Evolutionary conservation across 1,140 invertebrate species (phyloP), one percentile per base, ranked within the genome.

Genomic region (Rhysida immarginata): DNA sequence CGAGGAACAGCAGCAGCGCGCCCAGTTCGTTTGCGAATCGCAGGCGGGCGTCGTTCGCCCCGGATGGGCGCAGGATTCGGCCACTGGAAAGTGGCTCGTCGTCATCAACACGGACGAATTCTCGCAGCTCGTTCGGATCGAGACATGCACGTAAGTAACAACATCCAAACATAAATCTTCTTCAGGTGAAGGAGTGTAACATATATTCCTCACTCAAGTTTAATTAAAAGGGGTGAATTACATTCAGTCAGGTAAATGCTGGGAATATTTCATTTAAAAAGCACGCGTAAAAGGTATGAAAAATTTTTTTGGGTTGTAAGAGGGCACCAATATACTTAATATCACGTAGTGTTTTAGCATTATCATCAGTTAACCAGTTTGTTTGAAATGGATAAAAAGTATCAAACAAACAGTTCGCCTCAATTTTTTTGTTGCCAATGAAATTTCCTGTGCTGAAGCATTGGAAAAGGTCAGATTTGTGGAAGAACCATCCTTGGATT

Each of bases 21-120:
- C 5, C 1, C 64, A 69, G 54, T 74, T 74, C 54, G 69, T 71
- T 20, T 74, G 72, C 54, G 70, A 74, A 54, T 70, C 71, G 11
- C 61, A 68, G 21, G 69, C 71, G 2, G 62, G 65, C 18, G 66
- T 65, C 43, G 60, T 74, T 35, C 63, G 69, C 51, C 70, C 71
- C 5, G 72, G 72, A 50, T 74, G 72, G 72, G 72, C 71, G 1
- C 65, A 69, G 52, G 71, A 73, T 21, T 62, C 59, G 35, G 62
- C 69, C 54, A 65, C 64, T 27, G 67, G 67, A 2, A 66, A 71
- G 55, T 74, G 72, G 72, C 65, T 72, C 49, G 62, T 71, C 13
- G 65, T 73, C 35, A 62, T 73, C n/a, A 73, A 73, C 58, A 71
- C 68, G 0, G 64, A 69, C 23, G 58, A 66, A 23, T 73, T 64